A percentile compares a stretch with the other conserved stretches of the same genome.
phyloP scores from a whole-genome alignment of 2,797 vertebrate species.

The Fistularia commersonii region DNA sequence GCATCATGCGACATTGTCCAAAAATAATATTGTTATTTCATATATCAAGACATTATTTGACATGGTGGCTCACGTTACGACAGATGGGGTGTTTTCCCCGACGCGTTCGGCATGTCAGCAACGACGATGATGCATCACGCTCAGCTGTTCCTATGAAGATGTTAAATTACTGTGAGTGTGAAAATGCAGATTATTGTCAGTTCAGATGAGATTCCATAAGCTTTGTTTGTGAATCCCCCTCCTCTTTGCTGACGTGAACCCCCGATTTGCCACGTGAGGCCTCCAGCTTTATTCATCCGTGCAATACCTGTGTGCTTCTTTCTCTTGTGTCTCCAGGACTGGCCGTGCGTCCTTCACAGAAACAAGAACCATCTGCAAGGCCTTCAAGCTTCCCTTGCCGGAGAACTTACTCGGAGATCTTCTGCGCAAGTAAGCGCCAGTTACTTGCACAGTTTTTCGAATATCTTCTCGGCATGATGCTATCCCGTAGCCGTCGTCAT shows the following conservation, averaged over 20 bases:
- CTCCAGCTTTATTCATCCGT: background rate
- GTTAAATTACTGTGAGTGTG: background rate
- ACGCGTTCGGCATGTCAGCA: constrained; percentile 5
- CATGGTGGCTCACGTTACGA: constrained; percentile 4
- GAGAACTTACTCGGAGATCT: constrained; percentile 77
- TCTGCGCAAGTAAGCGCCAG: constrained; percentile 75
- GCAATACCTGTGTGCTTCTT: constrained; percentile 1
- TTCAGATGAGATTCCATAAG: background rate
- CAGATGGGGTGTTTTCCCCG: background rate
- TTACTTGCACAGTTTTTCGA: background rate
- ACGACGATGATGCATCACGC: constrained; percentile 2
- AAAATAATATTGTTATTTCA: constrained; percentile 2
- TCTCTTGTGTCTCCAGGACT: constrained; percentile 64
- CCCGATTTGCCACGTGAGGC: background rate
- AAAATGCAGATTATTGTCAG: background rate
- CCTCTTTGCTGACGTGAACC: background rate
- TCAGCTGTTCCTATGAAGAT: constrained; percentile 6
- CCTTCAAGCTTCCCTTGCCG: constrained; percentile 80
- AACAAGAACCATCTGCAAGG: constrained; percentile 80
- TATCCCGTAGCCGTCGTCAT: background rate
- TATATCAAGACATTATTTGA: constrained; percentile 1
- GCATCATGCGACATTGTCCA: constrained; percentile 10
- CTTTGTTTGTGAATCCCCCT: constrained; percentile 1
- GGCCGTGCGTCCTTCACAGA: constrained; percentile 73
- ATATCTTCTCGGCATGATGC: background rate